phyloP scores from a whole-genome alignment of 2,113 vertebrate species.

The Dasyprocta punctata region DNA sequence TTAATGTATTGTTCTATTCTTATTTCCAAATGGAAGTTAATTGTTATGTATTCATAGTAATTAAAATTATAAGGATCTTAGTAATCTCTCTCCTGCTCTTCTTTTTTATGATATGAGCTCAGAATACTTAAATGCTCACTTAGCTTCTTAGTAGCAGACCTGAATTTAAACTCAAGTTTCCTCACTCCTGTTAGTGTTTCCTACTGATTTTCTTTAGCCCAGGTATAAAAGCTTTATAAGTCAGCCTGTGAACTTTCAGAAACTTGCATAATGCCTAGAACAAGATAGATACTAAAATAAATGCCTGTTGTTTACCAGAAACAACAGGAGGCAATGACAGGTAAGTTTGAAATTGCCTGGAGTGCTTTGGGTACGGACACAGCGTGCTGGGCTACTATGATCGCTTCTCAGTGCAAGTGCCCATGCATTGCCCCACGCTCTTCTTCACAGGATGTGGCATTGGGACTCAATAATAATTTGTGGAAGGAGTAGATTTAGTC shows the following conservation, averaged over 20 bases:
- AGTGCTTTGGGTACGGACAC: neutral
- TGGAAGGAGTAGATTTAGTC: neutral
- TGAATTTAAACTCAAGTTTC: neutral
- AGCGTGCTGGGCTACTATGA: neutral
- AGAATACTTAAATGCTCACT: neutral
- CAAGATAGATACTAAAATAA: slow-evolving; percentile 22
- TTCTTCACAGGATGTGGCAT: neutral
- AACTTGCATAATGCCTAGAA: neutral
- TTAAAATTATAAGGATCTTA: neutral
- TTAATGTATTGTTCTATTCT: neutral
- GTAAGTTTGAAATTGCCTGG: neutral
- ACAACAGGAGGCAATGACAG: neutral
- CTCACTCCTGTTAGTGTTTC: neutral
- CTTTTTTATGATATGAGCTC: neutral
- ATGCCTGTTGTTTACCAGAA: neutral
- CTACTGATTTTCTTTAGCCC: neutral
- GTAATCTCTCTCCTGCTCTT: neutral
- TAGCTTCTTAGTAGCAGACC: neutral
- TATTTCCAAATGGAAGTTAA: neutral
- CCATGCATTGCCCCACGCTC: neutral
- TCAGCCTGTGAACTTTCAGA: neutral
- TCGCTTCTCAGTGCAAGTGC: neutral
- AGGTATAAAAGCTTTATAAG: neutral
- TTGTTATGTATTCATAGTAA: neutral
- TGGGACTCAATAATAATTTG: neutral